A percentile compares a stretch with the other conserved stretches of the same genome.
These are phyloP conservation scores for Poeciliopsis retropinna DNA, from an alignment of 2,113 vertebrate species.

Conservation along the genomic window DNA sequence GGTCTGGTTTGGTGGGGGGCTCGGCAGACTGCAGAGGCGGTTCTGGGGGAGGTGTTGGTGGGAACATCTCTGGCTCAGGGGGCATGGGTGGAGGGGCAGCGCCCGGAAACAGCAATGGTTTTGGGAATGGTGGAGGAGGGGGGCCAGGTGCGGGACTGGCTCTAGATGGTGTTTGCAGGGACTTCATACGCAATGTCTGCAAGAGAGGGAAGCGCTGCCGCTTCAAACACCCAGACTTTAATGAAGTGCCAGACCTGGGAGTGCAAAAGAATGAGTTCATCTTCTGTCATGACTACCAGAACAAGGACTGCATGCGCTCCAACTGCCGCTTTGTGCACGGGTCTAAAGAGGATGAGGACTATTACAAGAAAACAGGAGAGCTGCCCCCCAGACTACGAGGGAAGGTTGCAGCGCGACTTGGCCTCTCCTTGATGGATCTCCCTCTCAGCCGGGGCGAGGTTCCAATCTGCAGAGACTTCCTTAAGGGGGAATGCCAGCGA, in stretches of 20 bases:
- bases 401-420: conserved; percentile 90
- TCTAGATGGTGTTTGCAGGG: conserved; percentile 90
- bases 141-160: conserved; percentile 69
- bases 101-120: conserved; percentile 81
- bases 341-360: conserved; percentile 96
- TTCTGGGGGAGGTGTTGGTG: conserved; percentile 66
- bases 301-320: conserved; percentile 93
- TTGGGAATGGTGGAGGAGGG: conserved; percentile 72
- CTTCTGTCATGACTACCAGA: conserved; percentile 98
- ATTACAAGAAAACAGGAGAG: conserved; percentile 95
- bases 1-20: conserved; percentile 69
- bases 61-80: conserved; percentile 61
- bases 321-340: conserved; percentile 97
- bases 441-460: conserved; percentile 94
- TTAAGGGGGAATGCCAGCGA: conserved; percentile 95
- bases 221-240: conserved; percentile 94
- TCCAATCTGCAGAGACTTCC: conserved; percentile 94
- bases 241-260: conserved; percentile 92
- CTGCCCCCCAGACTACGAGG: conserved; percentile 90
- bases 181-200: conserved; percentile 96
- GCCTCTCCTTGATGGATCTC: conserved; percentile 90
- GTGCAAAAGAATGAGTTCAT: conserved; percentile 98
- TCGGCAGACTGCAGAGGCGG: conserved; percentile 66
- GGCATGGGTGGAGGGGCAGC: conserved; percentile 79
- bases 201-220: conserved; percentile 95